These are phyloP conservation scores for Timema podura DNA, from an alignment of 2,888 invertebrate genomes.

Conservation along the genomic window DNA sequence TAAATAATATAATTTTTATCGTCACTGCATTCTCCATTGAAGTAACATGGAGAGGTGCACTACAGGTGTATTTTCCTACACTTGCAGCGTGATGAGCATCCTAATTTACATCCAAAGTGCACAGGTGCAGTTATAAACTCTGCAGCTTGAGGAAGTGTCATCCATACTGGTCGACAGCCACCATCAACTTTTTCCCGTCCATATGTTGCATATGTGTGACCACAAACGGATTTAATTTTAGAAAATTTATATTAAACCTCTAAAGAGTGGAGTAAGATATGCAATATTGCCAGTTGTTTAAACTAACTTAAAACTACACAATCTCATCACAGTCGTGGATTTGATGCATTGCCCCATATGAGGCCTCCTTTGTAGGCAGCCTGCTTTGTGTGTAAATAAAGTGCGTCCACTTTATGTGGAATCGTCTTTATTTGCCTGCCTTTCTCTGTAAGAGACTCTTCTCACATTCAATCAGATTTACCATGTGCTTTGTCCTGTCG, in stretches of 20 bases:
- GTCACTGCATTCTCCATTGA: neutral
- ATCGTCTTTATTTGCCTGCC: neutral
- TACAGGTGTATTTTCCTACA: neutral
- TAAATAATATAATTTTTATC: neutral
- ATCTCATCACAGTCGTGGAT: conserved; percentile 6
- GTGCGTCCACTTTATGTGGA: neutral
- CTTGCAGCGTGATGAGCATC: neutral
- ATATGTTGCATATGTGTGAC: neutral
- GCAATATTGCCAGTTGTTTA: too few species aligned
- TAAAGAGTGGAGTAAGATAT: too few species aligned
- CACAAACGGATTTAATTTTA: neutral
- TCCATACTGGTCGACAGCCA: neutral
- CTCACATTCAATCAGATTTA: neutral
- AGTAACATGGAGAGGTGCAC: neutral
- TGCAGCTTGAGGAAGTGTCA: conserved; percentile 2
- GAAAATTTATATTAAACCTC: neutral
- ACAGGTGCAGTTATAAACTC: neutral
- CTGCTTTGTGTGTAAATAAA: conserved; percentile 2
- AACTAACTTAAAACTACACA: neutral
- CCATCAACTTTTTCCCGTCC: neutral
- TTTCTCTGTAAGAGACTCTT: conserved; percentile 6
- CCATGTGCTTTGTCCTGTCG: neutral
- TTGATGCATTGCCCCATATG: neutral
- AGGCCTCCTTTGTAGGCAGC: neutral
- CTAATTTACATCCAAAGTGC: neutral